Evolutionary conservation across 2,797 vertebrate genomes (phyloP).

Genomic region (Spinus pinus): DNA sequence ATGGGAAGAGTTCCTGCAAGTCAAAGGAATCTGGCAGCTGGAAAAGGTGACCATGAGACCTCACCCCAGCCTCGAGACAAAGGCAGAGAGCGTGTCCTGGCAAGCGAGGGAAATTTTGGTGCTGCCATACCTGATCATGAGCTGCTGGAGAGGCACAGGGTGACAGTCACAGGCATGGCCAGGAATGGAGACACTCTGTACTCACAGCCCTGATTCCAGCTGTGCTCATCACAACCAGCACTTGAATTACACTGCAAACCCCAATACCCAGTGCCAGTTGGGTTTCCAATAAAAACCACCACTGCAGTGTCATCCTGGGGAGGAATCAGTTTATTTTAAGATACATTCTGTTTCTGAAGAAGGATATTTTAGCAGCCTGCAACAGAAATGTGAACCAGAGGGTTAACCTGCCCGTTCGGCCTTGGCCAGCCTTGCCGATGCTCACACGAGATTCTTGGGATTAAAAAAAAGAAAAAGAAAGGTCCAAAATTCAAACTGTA

Average conservation of each 20-base stretch:
- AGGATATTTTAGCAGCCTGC: neutral
- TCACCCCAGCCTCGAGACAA: neutral
- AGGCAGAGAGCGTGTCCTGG: neutral
- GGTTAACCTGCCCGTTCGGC: neutral
- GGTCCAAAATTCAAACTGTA: neutral
- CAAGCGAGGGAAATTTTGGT: neutral
- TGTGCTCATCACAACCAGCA: neutral
- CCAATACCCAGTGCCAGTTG: neutral
- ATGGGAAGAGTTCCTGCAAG: neutral
- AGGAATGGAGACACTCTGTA: neutral
- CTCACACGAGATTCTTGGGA: neutral
- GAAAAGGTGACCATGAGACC: neutral
- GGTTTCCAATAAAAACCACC: neutral
- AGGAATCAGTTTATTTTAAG: constrained; percentile 59
- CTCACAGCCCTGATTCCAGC: fast-evolving
- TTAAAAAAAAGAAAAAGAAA: neutral
- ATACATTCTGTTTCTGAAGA: constrained; percentile 20
- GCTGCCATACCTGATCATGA: neutral
- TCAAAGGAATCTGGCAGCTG: neutral
- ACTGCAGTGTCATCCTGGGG: neutral
- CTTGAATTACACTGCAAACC: fast-evolving
- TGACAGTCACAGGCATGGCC: neutral
- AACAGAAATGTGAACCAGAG: neutral
- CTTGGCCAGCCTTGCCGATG: constrained; percentile 29
- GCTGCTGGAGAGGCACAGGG: neutral